phyloP scores from a whole-genome alignment of 2,888 invertebrate genomes.

The Danaus chrysippus region DNA sequence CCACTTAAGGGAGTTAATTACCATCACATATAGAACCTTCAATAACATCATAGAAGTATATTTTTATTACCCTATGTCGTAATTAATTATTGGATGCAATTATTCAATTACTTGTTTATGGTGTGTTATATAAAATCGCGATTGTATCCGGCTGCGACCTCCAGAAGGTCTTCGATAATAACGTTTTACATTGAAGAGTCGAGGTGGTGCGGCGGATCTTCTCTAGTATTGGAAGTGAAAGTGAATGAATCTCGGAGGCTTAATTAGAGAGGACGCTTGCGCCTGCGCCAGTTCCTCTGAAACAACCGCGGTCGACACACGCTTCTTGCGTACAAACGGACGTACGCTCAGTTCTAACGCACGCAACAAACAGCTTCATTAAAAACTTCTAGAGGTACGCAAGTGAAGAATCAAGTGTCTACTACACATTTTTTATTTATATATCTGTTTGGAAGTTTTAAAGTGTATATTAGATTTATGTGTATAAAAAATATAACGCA shows the following conservation, averaged over 20 bases:
- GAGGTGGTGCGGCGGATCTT: conserved; percentile 63
- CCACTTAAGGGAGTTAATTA: no score
- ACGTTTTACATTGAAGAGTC: conserved; percentile 51
- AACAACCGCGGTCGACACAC: conserved; percentile 62
- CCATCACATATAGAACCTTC: no score
- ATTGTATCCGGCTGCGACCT: conserved; percentile 70
- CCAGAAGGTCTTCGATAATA: conserved; percentile 65
- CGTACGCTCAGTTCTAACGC: conserved; percentile 37
- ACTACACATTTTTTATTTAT: conserved; percentile 18
- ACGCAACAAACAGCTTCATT: conserved; percentile 37
- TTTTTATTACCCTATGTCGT: conserved; percentile 1
- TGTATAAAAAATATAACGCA: no score
- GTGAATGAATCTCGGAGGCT: conserved; percentile 77
- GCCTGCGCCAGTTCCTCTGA: conserved; percentile 71
- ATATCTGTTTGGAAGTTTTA: conserved; percentile 11
- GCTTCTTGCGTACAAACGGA: conserved; percentile 42
- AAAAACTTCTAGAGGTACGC: conserved; percentile 58
- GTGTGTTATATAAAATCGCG: conserved; percentile 41
- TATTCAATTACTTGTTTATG: conserved; percentile 17
- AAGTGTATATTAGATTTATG: background rate
- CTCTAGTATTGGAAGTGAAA: conserved; percentile 76
- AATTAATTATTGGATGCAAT: conserved; percentile 23
- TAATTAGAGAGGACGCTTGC: conserved; percentile 76
- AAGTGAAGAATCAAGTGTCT: conserved; percentile 42
- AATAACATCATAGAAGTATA: background rate